Evolutionary conservation across 2,797 vertebrate genomes (phyloP).

Genomic region (Psittacula echo): DNA sequence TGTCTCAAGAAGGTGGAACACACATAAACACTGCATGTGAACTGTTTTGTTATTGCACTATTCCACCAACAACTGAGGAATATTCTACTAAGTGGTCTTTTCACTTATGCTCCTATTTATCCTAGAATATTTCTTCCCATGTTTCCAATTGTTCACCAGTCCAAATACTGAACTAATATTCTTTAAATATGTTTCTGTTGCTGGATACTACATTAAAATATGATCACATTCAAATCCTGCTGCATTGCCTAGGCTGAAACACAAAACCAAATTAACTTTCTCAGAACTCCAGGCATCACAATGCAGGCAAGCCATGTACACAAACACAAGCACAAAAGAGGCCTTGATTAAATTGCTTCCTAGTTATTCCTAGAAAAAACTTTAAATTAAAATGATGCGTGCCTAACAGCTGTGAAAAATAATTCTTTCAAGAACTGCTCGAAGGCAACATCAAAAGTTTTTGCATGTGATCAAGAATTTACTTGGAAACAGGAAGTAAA

Average conservation of each 20-base stretch:
- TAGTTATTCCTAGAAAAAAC: background rate
- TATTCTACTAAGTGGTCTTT: background rate
- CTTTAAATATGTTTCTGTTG: background rate
- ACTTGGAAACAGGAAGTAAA: constrained; percentile 9
- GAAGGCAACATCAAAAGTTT: background rate
- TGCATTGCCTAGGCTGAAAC: background rate
- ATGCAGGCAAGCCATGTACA: background rate
- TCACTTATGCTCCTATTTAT: background rate
- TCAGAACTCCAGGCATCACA: background rate
- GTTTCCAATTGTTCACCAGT: background rate
- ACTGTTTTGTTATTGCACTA: background rate
- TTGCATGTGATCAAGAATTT: background rate
- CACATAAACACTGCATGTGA: background rate
- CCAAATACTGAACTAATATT: background rate
- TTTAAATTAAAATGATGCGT: background rate
- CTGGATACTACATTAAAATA: background rate
- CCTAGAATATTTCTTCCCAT: background rate
- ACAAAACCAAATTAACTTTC: background rate
- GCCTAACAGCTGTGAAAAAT: background rate
- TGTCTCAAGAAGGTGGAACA: background rate
- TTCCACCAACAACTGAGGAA: background rate
- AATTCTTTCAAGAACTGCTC: background rate
- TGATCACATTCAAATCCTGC: background rate
- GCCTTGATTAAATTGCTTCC: background rate
- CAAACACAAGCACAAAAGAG: background rate